A percentile compares a stretch with the other conserved stretches of the same genome.
phyloP scores from a whole-genome alignment of 2,797 vertebrate genomes.

The Echeneis naucrates region DNA sequence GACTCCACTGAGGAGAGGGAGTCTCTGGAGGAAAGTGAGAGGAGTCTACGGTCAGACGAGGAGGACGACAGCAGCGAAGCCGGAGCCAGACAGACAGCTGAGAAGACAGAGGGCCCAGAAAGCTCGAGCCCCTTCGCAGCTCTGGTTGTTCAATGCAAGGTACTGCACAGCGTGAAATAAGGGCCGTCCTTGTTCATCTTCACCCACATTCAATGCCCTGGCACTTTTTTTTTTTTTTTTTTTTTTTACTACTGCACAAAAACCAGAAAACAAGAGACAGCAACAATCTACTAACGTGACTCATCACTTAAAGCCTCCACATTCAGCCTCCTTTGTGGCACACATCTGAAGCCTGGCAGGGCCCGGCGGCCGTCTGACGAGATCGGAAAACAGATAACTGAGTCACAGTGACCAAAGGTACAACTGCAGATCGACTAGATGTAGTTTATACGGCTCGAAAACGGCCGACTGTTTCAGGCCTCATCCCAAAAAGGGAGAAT shows the following conservation, averaged over 20 bases:
- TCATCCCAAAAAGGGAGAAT: too few species aligned
- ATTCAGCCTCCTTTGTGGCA: conserved; percentile 26
- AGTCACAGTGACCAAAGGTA: conserved; percentile 22
- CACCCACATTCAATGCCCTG: conserved; percentile 1
- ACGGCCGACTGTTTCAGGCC: not conserved
- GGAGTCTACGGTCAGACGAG: conserved; percentile 84
- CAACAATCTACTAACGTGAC: conserved; percentile 31
- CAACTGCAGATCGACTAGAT: conserved; percentile 3
- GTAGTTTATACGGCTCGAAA: conserved; percentile 1
- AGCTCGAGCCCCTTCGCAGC: conserved; percentile 63
- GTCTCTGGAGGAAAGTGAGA: conserved; percentile 85
- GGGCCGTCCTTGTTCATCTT: not conserved
- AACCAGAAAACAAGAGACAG: conserved; percentile 27
- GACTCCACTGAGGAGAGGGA: conserved; percentile 84
- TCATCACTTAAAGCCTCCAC: conserved; percentile 46
- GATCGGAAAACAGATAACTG: conserved; percentile 24
- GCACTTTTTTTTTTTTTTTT: too few species aligned
- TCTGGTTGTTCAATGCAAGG: conserved; percentile 86
- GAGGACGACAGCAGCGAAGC: conserved; percentile 78
- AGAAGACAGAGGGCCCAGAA: conserved; percentile 61
- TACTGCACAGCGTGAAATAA: conserved; percentile 49
- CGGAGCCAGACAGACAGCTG: conserved; percentile 58
- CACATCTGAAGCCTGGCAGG: conserved; percentile 32
- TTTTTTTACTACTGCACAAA: conserved; percentile 18
- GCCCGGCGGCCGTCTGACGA: conserved; percentile 18